Evolutionary conservation across 2,797 vertebrate species (phyloP).

Genomic region (Graptemys geographica): DNA sequence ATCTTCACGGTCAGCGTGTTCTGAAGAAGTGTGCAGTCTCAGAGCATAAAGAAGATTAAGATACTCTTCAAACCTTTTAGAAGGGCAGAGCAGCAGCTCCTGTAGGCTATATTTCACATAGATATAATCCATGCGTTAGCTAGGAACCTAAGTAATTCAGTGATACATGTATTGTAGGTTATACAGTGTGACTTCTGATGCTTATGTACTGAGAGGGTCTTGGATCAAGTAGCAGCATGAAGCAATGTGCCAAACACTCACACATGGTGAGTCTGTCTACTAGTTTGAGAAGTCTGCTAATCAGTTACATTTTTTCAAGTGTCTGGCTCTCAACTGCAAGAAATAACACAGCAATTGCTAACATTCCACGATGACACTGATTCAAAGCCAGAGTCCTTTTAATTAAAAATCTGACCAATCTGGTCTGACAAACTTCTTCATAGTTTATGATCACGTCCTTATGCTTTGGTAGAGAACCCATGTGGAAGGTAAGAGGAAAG

Average conservation of each 20-base stretch:
- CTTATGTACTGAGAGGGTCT: neutral
- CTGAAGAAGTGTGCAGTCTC: conserved; percentile 81
- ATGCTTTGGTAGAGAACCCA: neutral
- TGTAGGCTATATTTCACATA: conserved; percentile 82
- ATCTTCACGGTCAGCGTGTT: conserved; percentile 83
- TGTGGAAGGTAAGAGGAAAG: neutral
- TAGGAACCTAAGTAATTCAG: neutral
- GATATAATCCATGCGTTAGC: neutral
- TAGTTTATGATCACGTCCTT: neutral
- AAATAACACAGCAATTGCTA: neutral
- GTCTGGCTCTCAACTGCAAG: neutral
- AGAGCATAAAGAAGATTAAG: conserved; percentile 84
- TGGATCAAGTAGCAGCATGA: neutral
- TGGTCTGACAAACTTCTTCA: neutral
- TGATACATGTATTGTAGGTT: neutral
- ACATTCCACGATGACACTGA: neutral
- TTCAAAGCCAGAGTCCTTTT: neutral
- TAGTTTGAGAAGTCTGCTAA: neutral
- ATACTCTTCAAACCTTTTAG: conserved; percentile 87
- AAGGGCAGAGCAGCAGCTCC: conserved; percentile 87
- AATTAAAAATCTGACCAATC: neutral
- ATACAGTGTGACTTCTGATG: neutral
- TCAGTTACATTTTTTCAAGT: neutral
- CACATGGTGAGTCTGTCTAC: neutral
- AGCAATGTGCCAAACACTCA: neutral